phyloP scores from a whole-genome alignment of 1,140 invertebrate species.

The Doryteuthis pealeii region DNA sequence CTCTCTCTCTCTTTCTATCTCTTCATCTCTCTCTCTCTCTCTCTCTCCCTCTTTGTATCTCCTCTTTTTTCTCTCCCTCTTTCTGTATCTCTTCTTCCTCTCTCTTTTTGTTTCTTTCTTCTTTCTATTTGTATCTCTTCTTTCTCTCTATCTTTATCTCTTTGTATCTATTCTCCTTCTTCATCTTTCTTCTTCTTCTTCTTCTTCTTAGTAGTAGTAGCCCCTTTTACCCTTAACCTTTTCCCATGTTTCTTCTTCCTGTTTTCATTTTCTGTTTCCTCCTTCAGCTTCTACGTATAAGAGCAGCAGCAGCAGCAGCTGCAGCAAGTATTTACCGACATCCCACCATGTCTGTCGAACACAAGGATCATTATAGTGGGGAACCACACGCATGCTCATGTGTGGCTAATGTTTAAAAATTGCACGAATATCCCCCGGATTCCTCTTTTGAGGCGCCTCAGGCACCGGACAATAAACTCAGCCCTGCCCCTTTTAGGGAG shows the following conservation, averaged over 20 bases:
- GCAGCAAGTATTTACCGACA: no score
- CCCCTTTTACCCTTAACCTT: background rate
- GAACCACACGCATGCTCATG: no score
- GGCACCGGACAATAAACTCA: no score
- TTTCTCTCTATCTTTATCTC: background rate
- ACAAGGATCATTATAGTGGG: no score
- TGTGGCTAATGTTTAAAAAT: no score
- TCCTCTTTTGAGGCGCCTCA: no score
- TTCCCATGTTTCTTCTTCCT: background rate
- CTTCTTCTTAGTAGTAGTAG: background rate
- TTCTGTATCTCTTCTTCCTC: background rate
- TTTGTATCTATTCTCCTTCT: background rate
- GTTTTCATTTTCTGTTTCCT: background rate
- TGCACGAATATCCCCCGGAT: no score
- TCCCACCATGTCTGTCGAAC: no score
- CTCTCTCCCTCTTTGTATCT: background rate
- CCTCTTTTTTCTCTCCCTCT: background rate
- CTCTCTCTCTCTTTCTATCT: background rate
- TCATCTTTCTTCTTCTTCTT: background rate
- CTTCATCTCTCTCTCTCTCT: background rate
- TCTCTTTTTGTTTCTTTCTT: background rate
- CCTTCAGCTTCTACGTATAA: no score
- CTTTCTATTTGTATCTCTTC: background rate
- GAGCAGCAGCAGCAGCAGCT: no score
- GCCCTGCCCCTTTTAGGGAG: no score